Evolutionary conservation across 2,797 vertebrate species (phyloP), one percentile per base, ranked within the genome.

Genomic region (Gallinago nigripennis): DNA sequence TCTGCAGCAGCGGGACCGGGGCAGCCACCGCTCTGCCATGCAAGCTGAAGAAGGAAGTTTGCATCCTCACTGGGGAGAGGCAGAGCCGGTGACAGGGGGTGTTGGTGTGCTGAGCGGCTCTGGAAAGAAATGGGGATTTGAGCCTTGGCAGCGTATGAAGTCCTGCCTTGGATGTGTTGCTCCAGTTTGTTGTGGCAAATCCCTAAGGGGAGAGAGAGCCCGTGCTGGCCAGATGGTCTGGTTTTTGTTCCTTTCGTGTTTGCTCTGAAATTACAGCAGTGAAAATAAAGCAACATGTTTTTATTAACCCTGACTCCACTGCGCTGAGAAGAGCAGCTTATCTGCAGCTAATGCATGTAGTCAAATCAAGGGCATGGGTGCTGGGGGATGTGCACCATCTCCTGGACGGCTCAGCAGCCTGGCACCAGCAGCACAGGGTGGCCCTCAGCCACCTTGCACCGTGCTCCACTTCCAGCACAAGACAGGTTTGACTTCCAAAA

Each of bases 381-480:
- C 58, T 56, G n/a, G 1, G 46, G 28, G 73, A n/a, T 31, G 3
- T 1, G 2, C 25, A 12, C 3, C 25, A 9, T 64, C 4, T 20
- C 30, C 39, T 7, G 37, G 14, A 5, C 8, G 2, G 16, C 54
- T 82, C 8, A 0, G 6, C 27, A 78, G 45, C 57, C 61, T 16
- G 43, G 19, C 28, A 7, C 0, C 0, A 68, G 39, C 2, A 2
- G 15, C 0, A 4, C 35, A 56, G 45, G 48, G 31, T 2, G 3
- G 39, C 48, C n/a, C 35, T 39, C 5, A 1, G 39, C 12, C 53
- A 12, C 56, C 33, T 66, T 5, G 0, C 6, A 0, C 37, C 57
- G 31, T n/a, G 37, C 30, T 30, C 19, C 64, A 35, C 28, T 31
- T 50, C 71, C 43, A 72, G 33, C 25, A 25, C 54, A 84, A 89